These are phyloP conservation scores for Crypturellus tataupa DNA, from an alignment of 2,797 vertebrate genomes.

Conservation along the genomic window DNA sequence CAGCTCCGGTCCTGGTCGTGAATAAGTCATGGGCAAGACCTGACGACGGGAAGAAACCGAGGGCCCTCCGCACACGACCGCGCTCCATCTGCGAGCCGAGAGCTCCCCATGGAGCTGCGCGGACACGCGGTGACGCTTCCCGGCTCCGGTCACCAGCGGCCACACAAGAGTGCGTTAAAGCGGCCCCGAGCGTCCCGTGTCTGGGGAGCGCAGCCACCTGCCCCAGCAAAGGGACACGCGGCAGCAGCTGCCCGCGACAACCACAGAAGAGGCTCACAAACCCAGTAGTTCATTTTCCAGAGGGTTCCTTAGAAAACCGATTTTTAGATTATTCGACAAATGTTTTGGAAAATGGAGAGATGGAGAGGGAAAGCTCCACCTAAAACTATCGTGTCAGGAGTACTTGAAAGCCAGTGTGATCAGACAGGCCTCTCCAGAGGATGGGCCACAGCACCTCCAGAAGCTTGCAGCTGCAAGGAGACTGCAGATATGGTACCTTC, in stretches of 20 bases:
- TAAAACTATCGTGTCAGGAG: not conserved
- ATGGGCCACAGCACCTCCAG: not conserved
- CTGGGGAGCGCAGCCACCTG: not conserved
- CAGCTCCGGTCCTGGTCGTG: not conserved
- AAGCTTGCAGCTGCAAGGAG: not conserved
- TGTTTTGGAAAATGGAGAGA: accelerated
- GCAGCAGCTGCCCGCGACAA: not conserved
- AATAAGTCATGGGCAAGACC: not conserved
- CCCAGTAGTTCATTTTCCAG: not conserved
- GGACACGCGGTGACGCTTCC: not conserved
- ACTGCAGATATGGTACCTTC: accelerated
- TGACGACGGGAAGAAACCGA: not conserved
- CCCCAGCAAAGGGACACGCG: not conserved
- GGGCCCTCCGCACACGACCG: accelerated
- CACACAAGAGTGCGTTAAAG: not conserved
- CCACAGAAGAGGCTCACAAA: not conserved
- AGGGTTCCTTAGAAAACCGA: not conserved
- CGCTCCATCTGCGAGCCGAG: not conserved
- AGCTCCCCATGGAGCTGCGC: not conserved
- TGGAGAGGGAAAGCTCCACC: too few species aligned
- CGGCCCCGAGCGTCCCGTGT: too few species aligned
- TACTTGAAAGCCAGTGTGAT: not conserved
- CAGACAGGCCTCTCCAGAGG: not conserved
- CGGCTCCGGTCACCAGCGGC: not conserved
- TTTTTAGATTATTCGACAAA: not conserved